These are phyloP conservation scores for Lacerta bilineata DNA, from an alignment of 2,797 vertebrate species.

Conservation along the genomic window DNA sequence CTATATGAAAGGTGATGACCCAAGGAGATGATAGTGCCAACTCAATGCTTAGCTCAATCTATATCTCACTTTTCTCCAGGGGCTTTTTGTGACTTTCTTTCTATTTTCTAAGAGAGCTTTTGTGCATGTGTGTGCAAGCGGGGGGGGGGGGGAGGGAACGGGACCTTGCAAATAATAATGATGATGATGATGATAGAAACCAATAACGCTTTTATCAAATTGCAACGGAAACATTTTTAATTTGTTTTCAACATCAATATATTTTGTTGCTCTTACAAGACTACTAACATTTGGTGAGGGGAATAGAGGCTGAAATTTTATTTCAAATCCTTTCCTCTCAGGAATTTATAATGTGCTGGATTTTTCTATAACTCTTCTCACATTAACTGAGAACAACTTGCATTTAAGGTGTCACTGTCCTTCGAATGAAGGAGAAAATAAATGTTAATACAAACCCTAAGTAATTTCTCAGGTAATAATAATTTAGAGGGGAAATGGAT, in stretches of 20 bases:
- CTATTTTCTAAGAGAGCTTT: conserved; percentile 7
- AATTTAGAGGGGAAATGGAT: neutral
- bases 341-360: neutral
- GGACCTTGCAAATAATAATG: neutral
- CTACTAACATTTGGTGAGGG: neutral
- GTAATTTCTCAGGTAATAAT: neutral
- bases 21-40: conserved; percentile 38
- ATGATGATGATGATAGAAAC: conserved; percentile 11
- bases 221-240: conserved; percentile 30
- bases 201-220: neutral
- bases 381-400: conserved; percentile 41
- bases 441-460: neutral
- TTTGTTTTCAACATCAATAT: neutral
- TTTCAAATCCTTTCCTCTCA: neutral
- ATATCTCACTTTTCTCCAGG: neutral
- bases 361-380: conserved; percentile 33
- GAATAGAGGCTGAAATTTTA: neutral
- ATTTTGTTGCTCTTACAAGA: conserved; percentile 20
- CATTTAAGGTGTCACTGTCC: conserved; percentile 31
- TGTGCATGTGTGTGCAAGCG: too few relatives aligned
- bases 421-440: neutral
- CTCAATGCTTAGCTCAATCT: conserved; percentile 32
- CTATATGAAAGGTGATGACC: conserved; percentile 51
- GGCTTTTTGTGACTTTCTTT: conserved; percentile 19
- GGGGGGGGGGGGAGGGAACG: too few relatives aligned